These are phyloP conservation scores for Nannobrachium achirus DNA, from an alignment of 2,113 vertebrate species.

Conservation along the genomic window DNA sequence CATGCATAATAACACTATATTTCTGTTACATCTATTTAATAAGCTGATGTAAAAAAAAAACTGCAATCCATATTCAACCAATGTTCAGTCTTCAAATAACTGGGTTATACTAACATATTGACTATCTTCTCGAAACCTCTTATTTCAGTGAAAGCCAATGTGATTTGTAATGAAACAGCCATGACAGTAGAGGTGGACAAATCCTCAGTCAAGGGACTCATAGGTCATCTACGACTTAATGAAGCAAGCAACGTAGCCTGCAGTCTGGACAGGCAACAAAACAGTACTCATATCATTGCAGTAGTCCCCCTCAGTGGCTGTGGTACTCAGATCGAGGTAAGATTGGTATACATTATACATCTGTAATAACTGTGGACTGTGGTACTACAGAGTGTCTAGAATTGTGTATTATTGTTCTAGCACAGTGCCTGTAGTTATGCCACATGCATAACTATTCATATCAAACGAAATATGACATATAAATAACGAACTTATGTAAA, in stretches of 20 bases:
- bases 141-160: conserved; percentile 40
- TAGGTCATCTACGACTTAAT: conserved; percentile 60
- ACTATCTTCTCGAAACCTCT: no score
- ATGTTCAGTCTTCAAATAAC: no score
- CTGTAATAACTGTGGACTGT: background rate
- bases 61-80: no score
- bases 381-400: background rate
- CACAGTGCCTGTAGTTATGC: no score
- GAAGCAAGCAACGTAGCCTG: conserved; percentile 64
- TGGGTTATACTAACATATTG: no score
- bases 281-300: conserved; percentile 63
- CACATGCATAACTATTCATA: no score
- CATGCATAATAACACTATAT: no score
- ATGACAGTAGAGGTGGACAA: conserved; percentile 69
- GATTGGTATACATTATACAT: background rate
- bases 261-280: conserved; percentile 59
- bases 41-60: no score
- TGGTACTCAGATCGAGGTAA: conserved; percentile 74
- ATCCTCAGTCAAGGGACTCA: conserved; percentile 41
- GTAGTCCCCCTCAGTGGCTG: conserved; percentile 71
- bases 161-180: conserved; percentile 59
- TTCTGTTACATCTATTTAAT: no score
- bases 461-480: no score
- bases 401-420: background rate
- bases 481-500: no score